Conservation (phyloP, 2,113 vertebrate species). For the Tringa solitaria region DNA sequence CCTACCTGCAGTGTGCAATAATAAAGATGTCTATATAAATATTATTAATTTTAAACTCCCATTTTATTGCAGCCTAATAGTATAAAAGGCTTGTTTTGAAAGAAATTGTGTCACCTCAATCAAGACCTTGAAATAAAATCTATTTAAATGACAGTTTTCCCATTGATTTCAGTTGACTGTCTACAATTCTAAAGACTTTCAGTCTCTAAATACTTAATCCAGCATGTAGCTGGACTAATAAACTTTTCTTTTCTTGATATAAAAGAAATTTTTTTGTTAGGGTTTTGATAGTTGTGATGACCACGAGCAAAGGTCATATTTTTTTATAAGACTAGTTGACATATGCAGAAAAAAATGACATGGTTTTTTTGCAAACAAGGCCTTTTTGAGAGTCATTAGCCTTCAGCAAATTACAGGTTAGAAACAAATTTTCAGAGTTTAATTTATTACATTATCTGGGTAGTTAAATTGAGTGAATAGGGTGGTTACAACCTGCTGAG, state of each 20-base stretch:
- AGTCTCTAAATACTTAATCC: neutral
- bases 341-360: neutral
- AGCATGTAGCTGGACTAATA: neutral
- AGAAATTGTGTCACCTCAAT: neutral
- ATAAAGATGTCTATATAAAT: neutral
- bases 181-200: neutral
- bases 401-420: constrained; percentile 19
- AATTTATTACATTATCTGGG: constrained; percentile 32
- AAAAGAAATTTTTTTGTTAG: neutral
- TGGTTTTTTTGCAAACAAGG: neutral
- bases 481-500: constrained; percentile 30
- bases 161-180: neutral
- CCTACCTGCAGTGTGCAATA: neutral
- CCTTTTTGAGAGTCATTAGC: neutral
- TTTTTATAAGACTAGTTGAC: neutral
- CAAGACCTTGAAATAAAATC: neutral
- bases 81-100: neutral
- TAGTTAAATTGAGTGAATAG: constrained; percentile 21
- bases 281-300: neutral
- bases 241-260: neutral
- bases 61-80: neutral
- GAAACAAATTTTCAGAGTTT: neutral
- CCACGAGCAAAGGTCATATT: neutral
- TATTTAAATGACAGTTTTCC: neutral
- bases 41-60: neutral